Percentiles rank a stretch among this genome's conserved stretches.
Evolutionary conservation across 2,888 invertebrate genomes (phyloP).

Genomic region (Pyrgus malvae): DNA sequence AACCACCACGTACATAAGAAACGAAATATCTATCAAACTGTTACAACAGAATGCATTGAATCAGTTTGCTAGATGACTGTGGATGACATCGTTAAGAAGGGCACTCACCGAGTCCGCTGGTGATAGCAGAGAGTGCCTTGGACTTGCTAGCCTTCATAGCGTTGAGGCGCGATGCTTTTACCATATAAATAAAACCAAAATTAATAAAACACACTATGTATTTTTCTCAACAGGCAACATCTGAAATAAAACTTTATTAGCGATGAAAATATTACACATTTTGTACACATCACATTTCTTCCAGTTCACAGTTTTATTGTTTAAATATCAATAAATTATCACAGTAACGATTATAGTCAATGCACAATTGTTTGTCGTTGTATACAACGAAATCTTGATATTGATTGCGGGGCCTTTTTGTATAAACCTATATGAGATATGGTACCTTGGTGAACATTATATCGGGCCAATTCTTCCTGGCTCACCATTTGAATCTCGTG

Average conservation of each 20-base stretch:
- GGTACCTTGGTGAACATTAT: slow-evolving; percentile 93
- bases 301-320: slow-evolving; percentile 33
- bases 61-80: slow-evolving; percentile 39
- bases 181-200: slow-evolving; percentile 84
- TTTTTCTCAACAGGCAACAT: slow-evolving; percentile 63
- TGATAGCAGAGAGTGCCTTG: slow-evolving; percentile 94
- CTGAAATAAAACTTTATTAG: slow-evolving; percentile 80
- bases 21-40: slow-evolving; percentile 60
- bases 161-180: slow-evolving; percentile 86
- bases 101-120: slow-evolving; percentile 95
- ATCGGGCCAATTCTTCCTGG: slow-evolving; percentile 91
- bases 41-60: background rate
- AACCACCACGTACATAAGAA: slow-evolving; percentile 59
- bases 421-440: slow-evolving; percentile 66
- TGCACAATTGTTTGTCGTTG: slow-evolving; percentile 55
- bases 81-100: slow-evolving; percentile 40
- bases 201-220: slow-evolving; percentile 76
- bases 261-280: slow-evolving; percentile 51
- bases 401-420: slow-evolving; percentile 52
- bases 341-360: slow-evolving; percentile 53
- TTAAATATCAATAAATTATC: slow-evolving; percentile 44
- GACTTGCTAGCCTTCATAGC: slow-evolving; percentile 88
- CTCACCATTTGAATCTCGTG: slow-evolving; percentile 93
- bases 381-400: slow-evolving; percentile 54
- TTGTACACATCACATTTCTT: slow-evolving; percentile 53